Evolutionary conservation across 2,888 invertebrate species (phyloP).

Genomic region (Agriopis aurantiaria): DNA sequence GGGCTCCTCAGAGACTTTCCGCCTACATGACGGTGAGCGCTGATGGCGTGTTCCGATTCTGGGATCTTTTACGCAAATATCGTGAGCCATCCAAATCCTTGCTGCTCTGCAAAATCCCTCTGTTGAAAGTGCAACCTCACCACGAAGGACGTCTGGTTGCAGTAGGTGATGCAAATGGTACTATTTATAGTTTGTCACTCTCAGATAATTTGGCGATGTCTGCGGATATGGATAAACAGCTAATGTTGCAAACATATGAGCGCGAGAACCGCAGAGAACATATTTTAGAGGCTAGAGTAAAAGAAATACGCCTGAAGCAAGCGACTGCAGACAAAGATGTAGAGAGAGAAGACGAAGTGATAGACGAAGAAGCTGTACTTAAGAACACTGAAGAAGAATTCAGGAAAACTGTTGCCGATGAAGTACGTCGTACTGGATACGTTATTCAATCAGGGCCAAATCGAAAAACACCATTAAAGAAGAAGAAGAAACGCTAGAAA

Average conservation of each 20-base stretch:
- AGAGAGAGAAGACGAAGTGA: constrained; percentile 31
- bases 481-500: constrained; percentile 1
- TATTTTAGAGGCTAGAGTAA: constrained; percentile 93
- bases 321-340: constrained; percentile 65
- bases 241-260: constrained; percentile 91
- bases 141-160: constrained; percentile 87
- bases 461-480: background rate
- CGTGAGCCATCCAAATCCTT: constrained; percentile 88
- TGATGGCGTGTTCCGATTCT: constrained; percentile 91
- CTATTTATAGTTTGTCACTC: constrained; percentile 87
- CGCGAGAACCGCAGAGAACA: constrained; percentile 94
- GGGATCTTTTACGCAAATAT: constrained; percentile 92
- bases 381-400: constrained; percentile 74
- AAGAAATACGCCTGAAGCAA: constrained; percentile 90
- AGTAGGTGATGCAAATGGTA: constrained; percentile 89
- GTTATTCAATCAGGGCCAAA: background rate
- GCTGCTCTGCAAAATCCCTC: constrained; percentile 81
- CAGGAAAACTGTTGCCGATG: constrained; percentile 56
- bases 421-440: constrained; percentile 11
- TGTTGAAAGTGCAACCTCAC: constrained; percentile 88
- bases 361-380: constrained; percentile 52
- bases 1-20: constrained; percentile 71
- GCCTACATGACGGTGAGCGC: constrained; percentile 63
- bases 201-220: constrained; percentile 89
- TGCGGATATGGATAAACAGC: constrained; percentile 89